phyloP scores from a whole-genome alignment of 2,888 invertebrate genomes.

The Drosophila fulvimacula region DNA sequence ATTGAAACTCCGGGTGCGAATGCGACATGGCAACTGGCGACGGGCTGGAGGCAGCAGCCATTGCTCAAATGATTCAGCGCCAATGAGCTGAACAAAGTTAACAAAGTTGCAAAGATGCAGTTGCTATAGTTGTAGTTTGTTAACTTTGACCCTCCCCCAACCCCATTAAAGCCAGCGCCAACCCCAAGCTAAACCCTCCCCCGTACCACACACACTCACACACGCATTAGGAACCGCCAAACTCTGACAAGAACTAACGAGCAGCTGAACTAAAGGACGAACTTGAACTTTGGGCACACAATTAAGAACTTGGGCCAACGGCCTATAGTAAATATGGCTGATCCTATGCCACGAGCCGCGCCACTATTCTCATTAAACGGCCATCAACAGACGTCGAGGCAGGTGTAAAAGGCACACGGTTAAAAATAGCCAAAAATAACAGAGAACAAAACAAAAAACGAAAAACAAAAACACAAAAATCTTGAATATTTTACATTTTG shows the following conservation, averaged over 20 bases:
- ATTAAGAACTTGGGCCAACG: constrained; percentile 48
- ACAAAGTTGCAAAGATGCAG: constrained; percentile 55
- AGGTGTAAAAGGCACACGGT: neutral
- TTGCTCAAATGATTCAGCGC: constrained; percentile 48
- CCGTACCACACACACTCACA: neutral
- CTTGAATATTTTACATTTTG: constrained; percentile 11
- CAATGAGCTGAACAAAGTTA: constrained; percentile 65
- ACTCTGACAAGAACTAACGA: constrained; percentile 19
- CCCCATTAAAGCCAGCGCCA: constrained; percentile 52
- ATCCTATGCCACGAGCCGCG: constrained; percentile 40
- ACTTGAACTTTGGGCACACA: constrained; percentile 53
- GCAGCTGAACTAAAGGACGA: constrained; percentile 15
- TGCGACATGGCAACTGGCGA: constrained; percentile 1
- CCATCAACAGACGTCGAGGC: constrained; percentile 32
- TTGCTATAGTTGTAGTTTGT: constrained; percentile 57
- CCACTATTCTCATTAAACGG: constrained; percentile 46
- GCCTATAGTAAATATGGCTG: neutral
- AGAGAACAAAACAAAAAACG: too few relatives aligned
- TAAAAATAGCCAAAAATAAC: neutral
- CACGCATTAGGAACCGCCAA: too few relatives aligned
- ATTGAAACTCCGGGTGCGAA: constrained; percentile 25
- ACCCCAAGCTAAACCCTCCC: constrained; percentile 19
- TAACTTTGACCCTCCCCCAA: constrained; percentile 63
- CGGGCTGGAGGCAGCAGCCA: neutral
- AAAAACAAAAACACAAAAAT: neutral